Percentiles rank a stretch among this genome's conserved stretches.
Evolutionary conservation across 1,140 invertebrate genomes (phyloP).

Genomic region (Drosophila nebulosa): DNA sequence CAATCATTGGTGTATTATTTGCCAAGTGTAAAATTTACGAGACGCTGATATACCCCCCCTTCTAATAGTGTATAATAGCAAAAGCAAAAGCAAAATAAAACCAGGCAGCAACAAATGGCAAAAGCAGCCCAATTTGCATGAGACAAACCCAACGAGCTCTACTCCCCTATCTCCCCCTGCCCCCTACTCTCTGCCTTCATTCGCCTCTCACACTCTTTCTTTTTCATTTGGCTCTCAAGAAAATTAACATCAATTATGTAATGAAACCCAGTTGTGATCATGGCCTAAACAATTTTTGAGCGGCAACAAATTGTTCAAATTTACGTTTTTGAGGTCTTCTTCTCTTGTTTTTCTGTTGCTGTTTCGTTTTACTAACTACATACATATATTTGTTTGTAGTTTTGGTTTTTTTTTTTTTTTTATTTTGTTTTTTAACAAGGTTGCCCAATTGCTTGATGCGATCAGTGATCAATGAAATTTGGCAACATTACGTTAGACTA

Average conservation of each 20-base stretch:
- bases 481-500: not conserved
- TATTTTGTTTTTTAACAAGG: too few relatives aligned
- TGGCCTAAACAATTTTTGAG: slow-evolving; percentile 33
- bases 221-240: not conserved
- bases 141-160: not conserved
- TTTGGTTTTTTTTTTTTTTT: too few relatives aligned
- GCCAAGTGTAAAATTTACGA: too few relatives aligned
- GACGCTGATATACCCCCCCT: not conserved
- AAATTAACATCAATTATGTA: slow-evolving; percentile 58
- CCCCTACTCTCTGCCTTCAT: too few relatives aligned
- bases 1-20: too few relatives aligned
- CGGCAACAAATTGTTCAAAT: slow-evolving; percentile 30
- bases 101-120: not conserved
- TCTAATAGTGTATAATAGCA: not conserved
- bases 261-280: slow-evolving; percentile 45
- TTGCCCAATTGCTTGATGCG: not conserved
- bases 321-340: slow-evolving; percentile 25
- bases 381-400: too few relatives aligned
- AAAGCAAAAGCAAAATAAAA: not conserved
- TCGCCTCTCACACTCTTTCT: not conserved
- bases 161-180: not conserved
- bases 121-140: not conserved
- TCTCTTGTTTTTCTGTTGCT: slow-evolving; percentile 1
- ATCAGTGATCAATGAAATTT: slow-evolving; percentile 7
- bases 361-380: slow-evolving; percentile 16